Evolutionary conservation across 2,797 vertebrate genomes (phyloP).

Genomic region (Pyrocephalus nanus): DNA sequence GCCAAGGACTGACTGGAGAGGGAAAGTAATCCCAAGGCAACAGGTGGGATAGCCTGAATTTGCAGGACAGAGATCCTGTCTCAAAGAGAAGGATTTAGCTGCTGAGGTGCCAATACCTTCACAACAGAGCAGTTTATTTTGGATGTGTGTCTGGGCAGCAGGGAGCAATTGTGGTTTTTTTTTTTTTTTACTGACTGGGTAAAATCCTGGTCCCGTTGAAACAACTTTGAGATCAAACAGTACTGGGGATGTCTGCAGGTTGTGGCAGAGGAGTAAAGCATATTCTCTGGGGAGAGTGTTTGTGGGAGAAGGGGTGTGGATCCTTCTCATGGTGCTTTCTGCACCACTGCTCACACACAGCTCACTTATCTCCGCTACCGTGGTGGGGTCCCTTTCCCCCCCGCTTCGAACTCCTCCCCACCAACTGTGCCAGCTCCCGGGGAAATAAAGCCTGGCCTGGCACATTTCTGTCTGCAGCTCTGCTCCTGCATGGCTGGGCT

Average conservation of each 20-base stretch:
- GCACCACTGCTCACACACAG: neutral
- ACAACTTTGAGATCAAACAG: rapidly evolving
- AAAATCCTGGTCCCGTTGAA: neutral
- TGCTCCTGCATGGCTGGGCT: constrained; percentile 27
- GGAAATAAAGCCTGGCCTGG: constrained; percentile 28
- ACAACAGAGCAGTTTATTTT: neutral
- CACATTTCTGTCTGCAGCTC: constrained; percentile 24
- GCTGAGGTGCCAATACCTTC: neutral
- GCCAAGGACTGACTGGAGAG: neutral
- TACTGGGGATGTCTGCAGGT: neutral
- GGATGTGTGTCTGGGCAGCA: neutral
- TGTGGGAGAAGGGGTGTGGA: neutral
- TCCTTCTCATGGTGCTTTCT: neutral
- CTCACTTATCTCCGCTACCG: neutral
- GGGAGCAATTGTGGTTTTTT: neutral
- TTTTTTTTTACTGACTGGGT: neutral
- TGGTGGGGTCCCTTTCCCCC: rapidly evolving
- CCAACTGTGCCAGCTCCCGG: neutral
- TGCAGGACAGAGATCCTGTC: neutral
- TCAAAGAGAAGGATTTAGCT: neutral
- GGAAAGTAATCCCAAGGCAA: neutral
- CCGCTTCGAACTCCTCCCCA: neutral
- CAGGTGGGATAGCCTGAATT: neutral
- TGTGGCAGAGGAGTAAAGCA: neutral
- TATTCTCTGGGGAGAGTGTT: neutral